Evolutionary conservation across 1,140 invertebrate genomes (phyloP), one percentile per base, ranked within the genome.

Genomic region (Alviniconcha marisindica): DNA sequence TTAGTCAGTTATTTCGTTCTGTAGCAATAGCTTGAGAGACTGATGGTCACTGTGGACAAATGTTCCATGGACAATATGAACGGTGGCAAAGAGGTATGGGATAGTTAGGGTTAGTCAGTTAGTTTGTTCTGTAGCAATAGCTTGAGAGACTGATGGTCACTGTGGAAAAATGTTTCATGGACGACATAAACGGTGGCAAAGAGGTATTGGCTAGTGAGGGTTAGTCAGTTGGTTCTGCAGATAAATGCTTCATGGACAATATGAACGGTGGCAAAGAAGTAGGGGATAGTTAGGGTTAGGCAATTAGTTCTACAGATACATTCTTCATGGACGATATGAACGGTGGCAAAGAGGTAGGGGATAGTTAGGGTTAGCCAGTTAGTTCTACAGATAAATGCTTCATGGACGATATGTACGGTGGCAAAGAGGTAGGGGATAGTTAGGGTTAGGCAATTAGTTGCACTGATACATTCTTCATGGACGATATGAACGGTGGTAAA

Each of bases 181-280:
- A 78, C 2, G 83, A 87, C 12, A 63, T 87, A 40, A 83, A 84
- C 78, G 83, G 84, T 18, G 81, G 82, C 33, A 86, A 88, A 33
- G 60, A 86, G 63, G 88, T 90, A 48, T 60, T 81, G 78, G 33
- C 18, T 31, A 51, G n/a, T n/a, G n/a, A n/a, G n/a, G n/a, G n/a
- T n/a, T n/a, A n/a, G n/a, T n/a, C n/a, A n/a, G n/a, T n/a, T n/a
- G n/a, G n/a, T n/a, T n/a, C 21, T 14, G 38, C 28, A 85, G 83
- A 31, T n/a, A n/a, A n/a, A n/a, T n/a, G 83, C 73, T 87, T 87
- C 76, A 87, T 87, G 85, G 79, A 78, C 2, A 81, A 87, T 14
- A 63, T 87, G 42, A 83, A 84, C 78, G 83, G 84, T 18, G 81
- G 82, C 33, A 86, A 88, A 33, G 60, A 86, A 54, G 88, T 90